Conservation (phyloP, 2,797 vertebrate species). For the Microctenopoma steveboyesi region DNA sequence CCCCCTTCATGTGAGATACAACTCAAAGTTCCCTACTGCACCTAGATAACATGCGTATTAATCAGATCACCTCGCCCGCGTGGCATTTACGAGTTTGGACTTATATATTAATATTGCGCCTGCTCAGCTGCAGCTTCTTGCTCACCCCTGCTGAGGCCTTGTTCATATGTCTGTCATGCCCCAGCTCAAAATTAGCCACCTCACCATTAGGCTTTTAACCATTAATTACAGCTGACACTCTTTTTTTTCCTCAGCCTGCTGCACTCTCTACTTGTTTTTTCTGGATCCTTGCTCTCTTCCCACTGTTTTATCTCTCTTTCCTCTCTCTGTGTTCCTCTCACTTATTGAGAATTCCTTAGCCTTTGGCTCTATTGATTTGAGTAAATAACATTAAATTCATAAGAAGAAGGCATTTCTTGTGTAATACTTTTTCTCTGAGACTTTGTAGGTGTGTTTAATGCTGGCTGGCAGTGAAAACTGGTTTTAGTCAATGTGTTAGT, state of each 20-base stretch:
- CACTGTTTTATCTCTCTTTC: conserved; percentile 34
- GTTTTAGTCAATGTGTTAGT: too few relatives aligned
- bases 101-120: conserved; percentile 15
- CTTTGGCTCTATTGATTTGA: conserved; percentile 11
- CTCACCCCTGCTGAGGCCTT: conserved; percentile 23
- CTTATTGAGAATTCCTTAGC: conserved; percentile 39
- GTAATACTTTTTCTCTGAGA: too few relatives aligned
- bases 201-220: conserved; percentile 46
- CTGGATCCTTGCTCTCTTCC: conserved; percentile 28
- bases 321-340: conserved; percentile 3
- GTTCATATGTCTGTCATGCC: conserved; percentile 32
- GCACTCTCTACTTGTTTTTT: conserved; percentile 23
- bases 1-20: background rate
- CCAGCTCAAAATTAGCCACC: conserved; percentile 42
- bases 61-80: background rate
- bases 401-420: conserved; percentile 6
- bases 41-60: background rate
- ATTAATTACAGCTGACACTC: conserved; percentile 57
- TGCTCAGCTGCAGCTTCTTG: conserved; percentile 9
- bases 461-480: too few relatives aligned
- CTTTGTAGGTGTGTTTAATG: too few relatives aligned
- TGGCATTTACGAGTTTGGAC: conserved; percentile 17
- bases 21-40: background rate
- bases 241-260: conserved; percentile 29
- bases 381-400: conserved; percentile 1